Evolutionary conservation across 92 coral and sea anemone genomes (phyloP), one percentile per base, ranked within the genome.

Genomic region (Pocillopora grandis): DNA sequence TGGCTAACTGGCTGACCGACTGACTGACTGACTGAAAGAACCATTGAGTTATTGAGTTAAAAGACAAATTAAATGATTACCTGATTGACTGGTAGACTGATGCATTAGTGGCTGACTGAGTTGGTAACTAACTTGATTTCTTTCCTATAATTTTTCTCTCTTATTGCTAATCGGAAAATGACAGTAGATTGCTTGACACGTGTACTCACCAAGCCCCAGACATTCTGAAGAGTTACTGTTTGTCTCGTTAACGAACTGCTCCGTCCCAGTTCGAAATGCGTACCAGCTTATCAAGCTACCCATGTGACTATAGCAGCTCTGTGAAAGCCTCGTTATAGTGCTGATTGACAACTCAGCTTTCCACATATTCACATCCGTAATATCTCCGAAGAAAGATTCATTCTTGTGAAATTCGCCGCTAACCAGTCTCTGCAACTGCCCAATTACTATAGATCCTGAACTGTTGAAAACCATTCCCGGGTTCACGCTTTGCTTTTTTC

Each of bases 311-410:
- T 86, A 88, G 61, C 95, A 92, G 9, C 49, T 78, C 55, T 35
- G 58, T 55, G 90, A 76, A 10, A 76, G 81, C 61, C 58, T 66
- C 20, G 12, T 66, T 20, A 90, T 73, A 9, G 33, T 2, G 5
- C 73, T 58, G 12, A 37, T 20, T 12, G 90, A 70, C 35, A 92
- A 62, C 18, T 68, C 90, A 56, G 35, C 35, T 72, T 71, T 86
- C 95, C 95, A 92, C 35, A 90, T 66, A 76, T 90, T 92, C 2
- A 90, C 89, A 27, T 88, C 83, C 14, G 93, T 59, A 31, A 92
- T 82, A 3, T 75, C 83, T 6, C 95, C 95, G 33, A 77, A 78
- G 58, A 90, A 87, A 36, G 93, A 92, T 37, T 90, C 92, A 8
- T 60, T 59, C 19, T 16, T 8, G 12, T 18, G 19, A 42, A 75